Base-by-base conservation (phyloP, 53 echinoderm and acorn worm genomes). In the Pentamera pediparva region DNA sequence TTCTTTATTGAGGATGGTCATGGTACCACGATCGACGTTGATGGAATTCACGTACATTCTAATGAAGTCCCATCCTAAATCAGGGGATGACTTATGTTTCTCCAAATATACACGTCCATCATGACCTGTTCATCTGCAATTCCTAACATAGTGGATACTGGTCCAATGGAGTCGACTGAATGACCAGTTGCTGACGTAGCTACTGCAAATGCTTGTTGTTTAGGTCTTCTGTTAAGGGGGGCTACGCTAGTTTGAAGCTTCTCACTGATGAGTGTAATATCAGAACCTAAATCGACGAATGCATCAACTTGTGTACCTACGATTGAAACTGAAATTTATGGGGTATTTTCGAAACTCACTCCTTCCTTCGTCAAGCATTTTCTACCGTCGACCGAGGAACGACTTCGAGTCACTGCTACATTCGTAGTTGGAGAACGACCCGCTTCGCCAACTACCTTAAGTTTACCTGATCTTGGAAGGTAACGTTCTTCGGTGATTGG, bases 1-100 rank as follows among this genome's bases (percentile, higher is more conserved):
- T 50, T 2, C 24, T 24, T 50, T 24, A 7, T 7, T 7, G 19
- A 19, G 19, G 2, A 50, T 1, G 24, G 5, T 20, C 19, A 50
- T 1, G 19, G 51, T 50, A 19, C 51, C 11, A 2, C 24, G 19
- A 19, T 20, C 27, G 6, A 53, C 27, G 20, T 53, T 13, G 0
- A 19, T 27, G 1, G 20, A 53, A 25, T 22, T 8, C 6, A 25
- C 27, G 12, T 53, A 27, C 22, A 4, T 22, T 53, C 10, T 13
- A 15, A 67, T 39, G 24, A 70, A 50, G 32, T 70, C 51, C 53
- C 71, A 70, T 13, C 34, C 71, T 31, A 70, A n/a, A n/a, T 51
- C 3, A 1, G 52, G 15, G 49, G 52, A 53, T 34, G 18, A 18
- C 1, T n/a, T 49, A 6, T 51, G 13, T 19, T 70, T 50, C 31